A percentile compares a stretch with the other conserved stretches of the same genome.
Evolutionary conservation across 2,797 vertebrate species (phyloP).

Genomic region (Muraenolepis orangiensis): DNA sequence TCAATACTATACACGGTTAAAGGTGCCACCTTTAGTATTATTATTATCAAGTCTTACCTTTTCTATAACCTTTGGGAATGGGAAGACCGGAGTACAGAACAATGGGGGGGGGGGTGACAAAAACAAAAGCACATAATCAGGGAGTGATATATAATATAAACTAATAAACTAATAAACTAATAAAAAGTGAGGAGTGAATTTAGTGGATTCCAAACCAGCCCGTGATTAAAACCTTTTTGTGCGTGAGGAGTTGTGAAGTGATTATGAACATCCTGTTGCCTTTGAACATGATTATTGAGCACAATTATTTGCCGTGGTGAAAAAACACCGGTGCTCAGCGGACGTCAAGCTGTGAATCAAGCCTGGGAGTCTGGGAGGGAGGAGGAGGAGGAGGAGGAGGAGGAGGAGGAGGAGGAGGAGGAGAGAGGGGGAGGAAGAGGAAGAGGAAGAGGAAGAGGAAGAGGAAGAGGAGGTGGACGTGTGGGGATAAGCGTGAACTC

Average conservation of each 20-base stretch:
- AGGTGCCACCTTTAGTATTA: too few relatives aligned
- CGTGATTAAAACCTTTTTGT: background rate
- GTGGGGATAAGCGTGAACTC: background rate
- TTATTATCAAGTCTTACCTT: conserved; percentile 57
- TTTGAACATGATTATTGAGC: background rate
- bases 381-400: too few relatives aligned
- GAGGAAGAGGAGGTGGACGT: too few relatives aligned
- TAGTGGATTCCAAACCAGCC: conserved; percentile 4
- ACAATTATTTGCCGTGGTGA: background rate
- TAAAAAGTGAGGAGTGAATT: background rate
- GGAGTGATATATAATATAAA: background rate
- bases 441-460: too few relatives aligned
- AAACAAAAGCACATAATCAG: background rate
- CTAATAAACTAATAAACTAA: conserved; percentile 3
- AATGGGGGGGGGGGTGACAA: conserved; percentile 1
- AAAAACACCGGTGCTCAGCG: background rate
- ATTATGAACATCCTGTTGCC: background rate
- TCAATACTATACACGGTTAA: too few relatives aligned
- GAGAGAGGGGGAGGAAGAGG: too few relatives aligned
- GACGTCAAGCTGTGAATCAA: background rate
- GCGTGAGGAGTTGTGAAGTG: background rate
- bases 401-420: too few relatives aligned
- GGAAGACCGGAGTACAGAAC: conserved; percentile 26
- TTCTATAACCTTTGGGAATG: conserved; percentile 56
- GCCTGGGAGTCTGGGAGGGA: too few relatives aligned